Conservation (phyloP, 2,888 invertebrate genomes). For the Machimus rusticus region DNA sequence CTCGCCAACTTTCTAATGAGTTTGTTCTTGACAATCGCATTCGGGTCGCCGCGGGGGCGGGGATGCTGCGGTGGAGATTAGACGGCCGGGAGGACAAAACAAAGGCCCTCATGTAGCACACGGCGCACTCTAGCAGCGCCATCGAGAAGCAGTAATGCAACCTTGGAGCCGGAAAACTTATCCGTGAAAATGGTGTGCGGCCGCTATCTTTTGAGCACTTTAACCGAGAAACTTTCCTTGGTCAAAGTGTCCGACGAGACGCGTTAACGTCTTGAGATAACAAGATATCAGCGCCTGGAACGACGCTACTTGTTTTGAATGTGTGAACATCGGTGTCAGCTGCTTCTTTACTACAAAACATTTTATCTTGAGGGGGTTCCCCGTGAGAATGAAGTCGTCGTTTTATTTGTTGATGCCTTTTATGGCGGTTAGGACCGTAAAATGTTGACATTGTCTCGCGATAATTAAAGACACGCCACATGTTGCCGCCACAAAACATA, state of each 20-base stretch:
- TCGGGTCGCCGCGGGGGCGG: not conserved
- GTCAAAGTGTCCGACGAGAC: not conserved
- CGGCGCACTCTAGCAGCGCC: not conserved
- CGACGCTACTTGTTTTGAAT: not conserved
- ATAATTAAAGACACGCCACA: not conserved
- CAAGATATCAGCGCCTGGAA: not conserved
- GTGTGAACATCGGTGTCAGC: not conserved
- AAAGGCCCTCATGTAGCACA: not conserved
- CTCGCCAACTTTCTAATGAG: slow-evolving; percentile 33
- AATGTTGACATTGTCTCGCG: not conserved
- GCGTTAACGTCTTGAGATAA: not conserved
- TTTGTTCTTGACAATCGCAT: slow-evolving; percentile 30
- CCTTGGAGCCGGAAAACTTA: not conserved
- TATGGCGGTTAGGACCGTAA: not conserved
- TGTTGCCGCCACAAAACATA: not conserved
- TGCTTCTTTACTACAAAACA: not conserved
- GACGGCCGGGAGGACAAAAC: not conserved
- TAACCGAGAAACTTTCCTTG: not conserved
- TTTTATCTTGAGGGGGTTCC: not conserved
- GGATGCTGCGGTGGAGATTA: not conserved
- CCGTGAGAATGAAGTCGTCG: not conserved
- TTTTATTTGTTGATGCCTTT: not conserved
- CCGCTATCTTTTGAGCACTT: not conserved
- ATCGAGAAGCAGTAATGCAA: not conserved
- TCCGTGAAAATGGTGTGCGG: not conserved